Base-by-base conservation (phyloP, 2,888 invertebrate genomes). In the Dryocosmus kuriphilus region DNA sequence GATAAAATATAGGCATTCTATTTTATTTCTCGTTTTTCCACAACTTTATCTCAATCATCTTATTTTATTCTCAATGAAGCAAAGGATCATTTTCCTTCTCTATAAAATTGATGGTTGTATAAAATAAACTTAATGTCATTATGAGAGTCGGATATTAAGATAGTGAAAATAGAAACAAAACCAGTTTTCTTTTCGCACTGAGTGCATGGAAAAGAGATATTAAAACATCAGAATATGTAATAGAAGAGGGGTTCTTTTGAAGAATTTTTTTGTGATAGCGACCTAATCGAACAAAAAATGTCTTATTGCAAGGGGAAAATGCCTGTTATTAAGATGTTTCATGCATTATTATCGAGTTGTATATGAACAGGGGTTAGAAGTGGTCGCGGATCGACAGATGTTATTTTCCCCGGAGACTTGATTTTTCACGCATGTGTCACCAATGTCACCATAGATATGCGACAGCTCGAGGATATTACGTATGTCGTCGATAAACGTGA, bases 401-500 rank as follows among this genome's bases (percentile, higher is more conserved):
- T 86, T 82, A 81, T 83, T 84, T 82, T 83, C 83, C 83, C 83
- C 78, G 61, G 80, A 76, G 74, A 77, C 51, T 74, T 85, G 81
- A 88, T 89, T 89, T 85, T 88, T 83, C 86, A 89, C 89, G 88
- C 89, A 89, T 86, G 88, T 87, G 87, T 85, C 84, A 79, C 84
- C 77, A 63, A 87, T 87, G 88, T 84, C 84, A 79, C 83, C 77
- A 63, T 80, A 77, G 80, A 80, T 82, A 79, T 83, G 82, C 85
- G 83, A 81, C 80, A 81, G 77, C 62, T 73, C 75, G 73, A 57
- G 71, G 74, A 81, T 83, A 79, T 74, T 84, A 74, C 87, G 85
- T 82, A 82, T 86, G 88, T 84, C 79, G 82, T 82, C 83, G 79
- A 84, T 84, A 22, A 35, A 16, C 61, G n/a, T 55, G 9, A 65